These are phyloP conservation scores for Gymnocephalus cernua DNA, from an alignment of 2,113 vertebrate genomes.

Conservation along the genomic window DNA sequence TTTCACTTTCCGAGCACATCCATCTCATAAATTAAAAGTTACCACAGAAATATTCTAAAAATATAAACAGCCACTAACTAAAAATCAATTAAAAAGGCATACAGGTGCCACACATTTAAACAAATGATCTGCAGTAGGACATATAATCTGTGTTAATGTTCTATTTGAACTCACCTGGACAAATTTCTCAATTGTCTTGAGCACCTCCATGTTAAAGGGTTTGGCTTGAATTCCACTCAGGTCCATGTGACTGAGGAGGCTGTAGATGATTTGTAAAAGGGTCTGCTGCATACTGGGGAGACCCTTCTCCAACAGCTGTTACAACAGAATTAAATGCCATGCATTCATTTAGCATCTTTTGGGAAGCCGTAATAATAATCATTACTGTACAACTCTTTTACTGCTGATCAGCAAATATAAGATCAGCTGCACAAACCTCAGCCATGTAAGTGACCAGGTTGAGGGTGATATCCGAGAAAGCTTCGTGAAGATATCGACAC, in stretches of 20 bases:
- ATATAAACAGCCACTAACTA: not conserved
- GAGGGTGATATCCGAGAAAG: constrained; percentile 93
- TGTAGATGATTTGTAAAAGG: constrained; percentile 95
- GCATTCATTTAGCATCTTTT: not conserved
- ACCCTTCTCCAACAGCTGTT: constrained; percentile 94
- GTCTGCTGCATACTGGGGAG: constrained; percentile 97
- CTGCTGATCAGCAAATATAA: not conserved
- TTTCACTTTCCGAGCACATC: not conserved
- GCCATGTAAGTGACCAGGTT: constrained; percentile 96
- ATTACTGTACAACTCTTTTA: not conserved
- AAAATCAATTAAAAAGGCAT: not conserved
- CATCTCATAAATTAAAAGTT: not conserved
- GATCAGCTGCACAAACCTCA: constrained; percentile 86
- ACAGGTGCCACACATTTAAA: not conserved
- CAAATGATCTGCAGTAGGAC: not conserved
- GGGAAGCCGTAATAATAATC: not conserved
- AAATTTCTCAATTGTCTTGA: constrained; percentile 98
- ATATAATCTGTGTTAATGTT: not conserved
- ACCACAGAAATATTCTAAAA: not conserved
- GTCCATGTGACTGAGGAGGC: constrained; percentile 97
- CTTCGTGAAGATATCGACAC: constrained; percentile 96
- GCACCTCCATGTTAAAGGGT: constrained; percentile 95
- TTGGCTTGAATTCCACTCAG: constrained; percentile 92
- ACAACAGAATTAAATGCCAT: constrained; percentile 23
- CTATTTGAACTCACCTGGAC: constrained; percentile 87